These are phyloP conservation scores for Hemaris fuciformis DNA, from an alignment of 2,888 invertebrate species.

Conservation along the genomic window DNA sequence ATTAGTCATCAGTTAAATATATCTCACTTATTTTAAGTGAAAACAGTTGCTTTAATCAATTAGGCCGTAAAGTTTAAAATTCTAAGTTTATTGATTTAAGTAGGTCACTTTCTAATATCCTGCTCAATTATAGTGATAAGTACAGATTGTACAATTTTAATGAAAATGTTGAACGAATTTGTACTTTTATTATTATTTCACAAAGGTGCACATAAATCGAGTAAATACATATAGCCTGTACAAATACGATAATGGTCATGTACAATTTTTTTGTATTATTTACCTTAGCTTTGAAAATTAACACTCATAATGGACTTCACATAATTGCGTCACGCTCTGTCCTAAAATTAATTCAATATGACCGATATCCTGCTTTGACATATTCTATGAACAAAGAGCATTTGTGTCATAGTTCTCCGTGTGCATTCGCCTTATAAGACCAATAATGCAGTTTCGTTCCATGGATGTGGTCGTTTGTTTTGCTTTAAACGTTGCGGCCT, in stretches of 20 bases:
- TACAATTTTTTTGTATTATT: background rate
- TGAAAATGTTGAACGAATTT: too few species aligned
- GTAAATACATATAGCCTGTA: background rate
- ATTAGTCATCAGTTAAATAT: too few species aligned
- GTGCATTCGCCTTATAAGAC: conserved; percentile 5
- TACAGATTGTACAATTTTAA: too few species aligned
- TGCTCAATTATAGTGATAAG: too few species aligned
- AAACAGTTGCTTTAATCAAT: too few species aligned
- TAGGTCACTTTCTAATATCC: too few species aligned
- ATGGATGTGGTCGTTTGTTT: background rate
- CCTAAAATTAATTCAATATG: background rate
- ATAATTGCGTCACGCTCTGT: background rate
- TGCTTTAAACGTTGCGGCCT: conserved; percentile 9
- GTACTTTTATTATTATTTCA: background rate
- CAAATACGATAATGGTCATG: background rate
- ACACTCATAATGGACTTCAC: background rate
- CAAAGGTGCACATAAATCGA: background rate
- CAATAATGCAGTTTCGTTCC: background rate
- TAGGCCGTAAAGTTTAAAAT: too few species aligned
- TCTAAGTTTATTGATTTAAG: too few species aligned
- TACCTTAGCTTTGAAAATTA: background rate
- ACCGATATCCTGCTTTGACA: conserved; percentile 5
- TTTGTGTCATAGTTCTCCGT: background rate
- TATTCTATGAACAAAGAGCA: conserved; percentile 1
- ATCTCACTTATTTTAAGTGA: too few species aligned